Evolutionary conservation across 2,797 vertebrate genomes (phyloP).

Genomic region (Natrix natrix): DNA sequence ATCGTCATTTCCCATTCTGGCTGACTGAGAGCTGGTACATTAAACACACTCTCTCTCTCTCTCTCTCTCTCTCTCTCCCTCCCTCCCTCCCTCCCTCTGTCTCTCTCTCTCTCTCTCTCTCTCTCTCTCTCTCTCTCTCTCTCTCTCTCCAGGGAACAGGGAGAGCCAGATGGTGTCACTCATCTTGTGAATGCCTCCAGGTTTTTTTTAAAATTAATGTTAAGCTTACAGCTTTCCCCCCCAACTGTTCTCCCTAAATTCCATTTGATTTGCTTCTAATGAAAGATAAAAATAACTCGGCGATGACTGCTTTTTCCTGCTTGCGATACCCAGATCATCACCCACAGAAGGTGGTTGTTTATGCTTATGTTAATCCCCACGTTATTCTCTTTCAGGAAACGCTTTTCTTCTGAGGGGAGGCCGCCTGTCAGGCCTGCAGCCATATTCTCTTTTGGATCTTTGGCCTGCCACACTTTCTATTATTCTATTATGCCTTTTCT

Average conservation of each 20-base stretch:
- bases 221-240: background rate
- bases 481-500: no score
- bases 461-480: no score
- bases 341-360: background rate
- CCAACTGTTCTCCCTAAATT: background rate
- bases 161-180: background rate
- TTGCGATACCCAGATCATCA: slow-evolving; percentile 13
- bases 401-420: no score
- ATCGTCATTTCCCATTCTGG: background rate
- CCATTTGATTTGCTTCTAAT: slow-evolving; percentile 22
- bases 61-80: no score
- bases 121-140: no score
- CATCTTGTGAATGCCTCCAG: background rate
- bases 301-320: slow-evolving; percentile 24
- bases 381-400: no score
- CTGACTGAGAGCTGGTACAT: background rate
- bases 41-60: no score
- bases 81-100: no score
- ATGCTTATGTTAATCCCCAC: no score
- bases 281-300: slow-evolving; percentile 41
- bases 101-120: no score
- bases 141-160: background rate
- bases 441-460: no score
- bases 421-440: no score
- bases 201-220: background rate